Evolutionary conservation across 2,888 invertebrate genomes (phyloP).

Genomic region (Dione juno): DNA sequence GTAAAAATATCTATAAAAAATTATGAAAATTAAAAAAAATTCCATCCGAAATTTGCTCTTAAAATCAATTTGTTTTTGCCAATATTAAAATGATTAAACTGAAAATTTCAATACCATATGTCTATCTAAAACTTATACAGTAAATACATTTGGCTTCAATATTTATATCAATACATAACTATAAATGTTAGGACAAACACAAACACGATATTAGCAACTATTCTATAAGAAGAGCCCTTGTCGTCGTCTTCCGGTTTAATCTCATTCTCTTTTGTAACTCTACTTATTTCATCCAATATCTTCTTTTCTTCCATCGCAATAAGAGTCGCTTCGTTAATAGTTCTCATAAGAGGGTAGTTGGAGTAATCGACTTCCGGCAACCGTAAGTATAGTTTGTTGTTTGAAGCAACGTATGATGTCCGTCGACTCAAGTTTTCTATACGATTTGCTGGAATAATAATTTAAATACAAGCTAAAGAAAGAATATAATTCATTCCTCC

Average conservation of each 20-base stretch:
- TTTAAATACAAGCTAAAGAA: neutral
- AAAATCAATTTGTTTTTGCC: too few species aligned
- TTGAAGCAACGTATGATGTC: conserved; percentile 62
- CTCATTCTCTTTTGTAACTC: conserved; percentile 70
- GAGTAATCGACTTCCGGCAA: conserved; percentile 61
- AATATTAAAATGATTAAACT: too few species aligned
- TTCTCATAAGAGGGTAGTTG: conserved; percentile 88
- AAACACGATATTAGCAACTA: conserved; percentile 36
- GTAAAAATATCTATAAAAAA: too few species aligned
- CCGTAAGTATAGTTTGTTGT: conserved; percentile 63
- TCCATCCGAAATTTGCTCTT: too few species aligned
- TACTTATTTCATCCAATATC: conserved; percentile 76
- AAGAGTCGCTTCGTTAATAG: conserved; percentile 87
- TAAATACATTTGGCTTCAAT: too few species aligned
- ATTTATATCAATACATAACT: conserved; percentile 19
- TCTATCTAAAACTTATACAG: neutral
- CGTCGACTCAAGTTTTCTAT: conserved; percentile 57
- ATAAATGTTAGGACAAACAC: conserved; percentile 36
- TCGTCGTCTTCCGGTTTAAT: conserved; percentile 75
- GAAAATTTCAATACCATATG: too few species aligned
- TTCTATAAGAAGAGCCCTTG: conserved; percentile 46
- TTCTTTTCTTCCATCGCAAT: conserved; percentile 81
- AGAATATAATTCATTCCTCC: too few species aligned
- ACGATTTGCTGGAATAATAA: conserved; percentile 54
- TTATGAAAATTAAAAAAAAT: too few species aligned